A percentile compares a stretch with the other conserved stretches of the same genome.
Conservation (phyloP, 1,140 invertebrate genomes). For the Trachymyrmex septentrionalis region DNA sequence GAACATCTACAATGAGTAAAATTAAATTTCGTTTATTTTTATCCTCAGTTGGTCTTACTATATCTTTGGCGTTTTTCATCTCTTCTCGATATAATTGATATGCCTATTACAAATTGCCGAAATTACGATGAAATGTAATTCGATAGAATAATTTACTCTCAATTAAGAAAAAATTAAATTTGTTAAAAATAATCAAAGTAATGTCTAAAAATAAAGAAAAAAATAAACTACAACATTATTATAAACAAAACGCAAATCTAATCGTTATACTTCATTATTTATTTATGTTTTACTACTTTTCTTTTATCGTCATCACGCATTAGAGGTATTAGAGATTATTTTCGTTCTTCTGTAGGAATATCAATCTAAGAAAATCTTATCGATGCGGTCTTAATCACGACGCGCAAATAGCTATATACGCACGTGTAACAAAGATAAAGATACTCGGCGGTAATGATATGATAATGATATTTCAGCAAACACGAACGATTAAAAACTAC, state of each 20-base stretch:
- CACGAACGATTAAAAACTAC: constrained; percentile 22
- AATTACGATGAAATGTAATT: not conserved
- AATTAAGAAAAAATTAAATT: not conserved
- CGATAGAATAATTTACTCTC: not conserved
- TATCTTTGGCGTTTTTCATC: not conserved
- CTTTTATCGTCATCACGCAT: not conserved
- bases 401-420: not conserved
- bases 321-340: not conserved
- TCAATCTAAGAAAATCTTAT: constrained; percentile 2
- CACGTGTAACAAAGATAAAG: constrained; percentile 25
- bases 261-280: too few relatives aligned
- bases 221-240: not conserved
- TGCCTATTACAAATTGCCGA: not conserved
- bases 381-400: not conserved
- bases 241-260: not conserved
- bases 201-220: constrained; percentile 2
- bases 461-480: constrained; percentile 53
- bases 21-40: not conserved
- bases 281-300: not conserved
- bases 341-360: constrained; percentile 1
- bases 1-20: not conserved
- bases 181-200: not conserved
- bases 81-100: not conserved
- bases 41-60: not conserved
- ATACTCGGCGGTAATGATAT: constrained; percentile 9